A percentile compares a stretch with the other conserved stretches of the same genome.
These are phyloP conservation scores for Netelia fuscicornis DNA, from an alignment of 2,888 invertebrate genomes.

Conservation along the genomic window DNA sequence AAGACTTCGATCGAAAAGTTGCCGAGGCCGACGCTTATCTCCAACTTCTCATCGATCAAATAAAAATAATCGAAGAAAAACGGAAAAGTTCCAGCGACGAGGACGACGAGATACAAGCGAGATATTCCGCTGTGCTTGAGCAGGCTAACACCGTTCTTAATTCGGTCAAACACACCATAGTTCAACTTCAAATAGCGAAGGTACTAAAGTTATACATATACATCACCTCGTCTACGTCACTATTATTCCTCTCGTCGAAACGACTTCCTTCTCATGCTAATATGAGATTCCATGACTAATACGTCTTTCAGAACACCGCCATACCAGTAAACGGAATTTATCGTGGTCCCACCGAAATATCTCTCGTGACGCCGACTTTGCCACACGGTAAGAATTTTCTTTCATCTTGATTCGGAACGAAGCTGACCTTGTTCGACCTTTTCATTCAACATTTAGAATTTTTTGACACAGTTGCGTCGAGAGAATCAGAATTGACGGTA, in stretches of 20 bases:
- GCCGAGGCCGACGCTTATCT: slow-evolving; percentile 98
- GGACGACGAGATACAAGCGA: slow-evolving; percentile 77
- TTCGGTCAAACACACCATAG: slow-evolving; percentile 99
- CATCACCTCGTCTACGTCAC: slow-evolving; percentile 1
- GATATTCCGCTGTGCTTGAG: slow-evolving; percentile 78
- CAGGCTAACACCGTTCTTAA: slow-evolving; percentile 94
- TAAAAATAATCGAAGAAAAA: slow-evolving; percentile 87
- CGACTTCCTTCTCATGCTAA: slow-evolving; percentile 1
- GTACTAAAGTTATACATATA: slow-evolving; percentile 85
- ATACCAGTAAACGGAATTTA: slow-evolving; percentile 96
- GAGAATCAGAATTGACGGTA: slow-evolving; percentile 82
- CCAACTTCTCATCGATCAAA: slow-evolving; percentile 97
- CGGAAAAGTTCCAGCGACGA: slow-evolving; percentile 73
- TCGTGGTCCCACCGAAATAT: slow-evolving; percentile 87
- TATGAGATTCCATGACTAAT: slow-evolving; percentile 55
- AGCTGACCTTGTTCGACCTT: slow-evolving; percentile 5
- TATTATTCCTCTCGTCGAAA: background rate
- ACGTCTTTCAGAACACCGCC: slow-evolving; percentile 91
- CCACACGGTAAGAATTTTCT: slow-evolving; percentile 77
- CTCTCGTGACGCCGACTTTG: slow-evolving; percentile 79
- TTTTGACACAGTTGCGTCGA: slow-evolving; percentile 75
- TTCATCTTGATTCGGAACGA: background rate
- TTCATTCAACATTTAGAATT: slow-evolving; percentile 16
- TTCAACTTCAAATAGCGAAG: slow-evolving; percentile 98
- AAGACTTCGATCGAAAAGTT: slow-evolving; percentile 93